Conservation (phyloP, 2,797 vertebrate genomes). For the Kryptolebias ocellatus region DNA sequence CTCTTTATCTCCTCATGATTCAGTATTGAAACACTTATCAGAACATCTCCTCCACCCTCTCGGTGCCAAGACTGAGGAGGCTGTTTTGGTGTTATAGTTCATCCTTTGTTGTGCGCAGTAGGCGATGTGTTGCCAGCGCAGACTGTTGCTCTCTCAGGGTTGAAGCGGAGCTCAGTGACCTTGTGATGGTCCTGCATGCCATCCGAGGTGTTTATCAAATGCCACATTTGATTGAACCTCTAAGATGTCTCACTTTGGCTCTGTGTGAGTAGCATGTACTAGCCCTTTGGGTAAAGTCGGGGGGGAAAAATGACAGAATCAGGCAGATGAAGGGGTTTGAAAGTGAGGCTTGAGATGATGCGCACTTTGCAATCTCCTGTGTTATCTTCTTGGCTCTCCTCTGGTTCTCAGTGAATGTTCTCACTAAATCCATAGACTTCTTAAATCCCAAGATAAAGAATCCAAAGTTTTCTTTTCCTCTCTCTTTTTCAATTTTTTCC, state of each 20-base stretch:
- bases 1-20: conserved; percentile 47
- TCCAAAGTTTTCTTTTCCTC: conserved; percentile 15
- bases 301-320: conserved; percentile 12
- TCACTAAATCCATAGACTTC: conserved; percentile 36
- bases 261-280: conserved; percentile 47
- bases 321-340: conserved; percentile 25
- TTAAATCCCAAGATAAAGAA: conserved; percentile 35
- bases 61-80: conserved; percentile 39
- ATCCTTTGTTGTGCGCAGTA: conserved; percentile 59
- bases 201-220: conserved; percentile 68
- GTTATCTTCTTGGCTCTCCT: conserved; percentile 52
- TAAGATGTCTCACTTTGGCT: conserved; percentile 58
- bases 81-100: conserved; percentile 68
- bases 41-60: conserved; percentile 55
- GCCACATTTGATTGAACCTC: conserved; percentile 61
- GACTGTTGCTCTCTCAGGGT: conserved; percentile 36
- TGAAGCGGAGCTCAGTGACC: conserved; percentile 59
- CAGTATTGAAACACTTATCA: conserved; percentile 63
- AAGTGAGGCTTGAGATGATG: conserved; percentile 30
- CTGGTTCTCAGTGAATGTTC: conserved; percentile 38
- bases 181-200: conserved; percentile 54
- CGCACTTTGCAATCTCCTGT: conserved; percentile 47
- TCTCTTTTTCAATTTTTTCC: conserved; percentile 2
- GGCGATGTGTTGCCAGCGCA: conserved; percentile 50
- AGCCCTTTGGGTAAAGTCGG: conserved; percentile 19